phyloP scores from a whole-genome alignment of 2,113 vertebrate species.

The Vimba vimba region DNA sequence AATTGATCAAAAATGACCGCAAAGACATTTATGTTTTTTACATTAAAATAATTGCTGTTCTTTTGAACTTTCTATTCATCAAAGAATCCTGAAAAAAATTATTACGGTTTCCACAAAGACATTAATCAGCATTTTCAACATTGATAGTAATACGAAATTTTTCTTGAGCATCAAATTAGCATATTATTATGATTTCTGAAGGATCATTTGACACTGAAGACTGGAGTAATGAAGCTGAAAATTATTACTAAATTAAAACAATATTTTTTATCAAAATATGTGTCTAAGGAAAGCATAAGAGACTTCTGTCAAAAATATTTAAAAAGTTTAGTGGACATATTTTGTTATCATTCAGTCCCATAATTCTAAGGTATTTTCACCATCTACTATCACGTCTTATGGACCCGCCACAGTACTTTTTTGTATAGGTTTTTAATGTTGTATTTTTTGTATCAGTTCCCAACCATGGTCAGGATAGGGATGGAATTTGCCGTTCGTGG shows the following conservation, averaged over 20 bases:
- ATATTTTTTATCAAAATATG: background rate
- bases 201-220: background rate
- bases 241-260: background rate
- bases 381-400: background rate
- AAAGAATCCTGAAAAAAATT: too few species aligned
- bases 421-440: background rate
- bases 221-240: background rate
- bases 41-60: too few species aligned
- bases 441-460: constrained; percentile 79
- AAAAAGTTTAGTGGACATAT: background rate
- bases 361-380: background rate
- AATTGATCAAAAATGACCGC: too few species aligned
- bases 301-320: background rate
- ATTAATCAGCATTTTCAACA: background rate
- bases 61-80: too few species aligned
- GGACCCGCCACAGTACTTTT: background rate
- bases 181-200: background rate
- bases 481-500: constrained; percentile 96
- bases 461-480: constrained; percentile 91
- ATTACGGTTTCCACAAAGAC: too few species aligned
- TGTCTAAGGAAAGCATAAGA: background rate
- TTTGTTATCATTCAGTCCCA: background rate
- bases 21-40: too few species aligned
- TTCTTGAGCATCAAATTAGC: background rate
- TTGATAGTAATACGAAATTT: background rate